phyloP scores from a whole-genome alignment of 2,797 vertebrate genomes.

The Synanceia verrucosa region DNA sequence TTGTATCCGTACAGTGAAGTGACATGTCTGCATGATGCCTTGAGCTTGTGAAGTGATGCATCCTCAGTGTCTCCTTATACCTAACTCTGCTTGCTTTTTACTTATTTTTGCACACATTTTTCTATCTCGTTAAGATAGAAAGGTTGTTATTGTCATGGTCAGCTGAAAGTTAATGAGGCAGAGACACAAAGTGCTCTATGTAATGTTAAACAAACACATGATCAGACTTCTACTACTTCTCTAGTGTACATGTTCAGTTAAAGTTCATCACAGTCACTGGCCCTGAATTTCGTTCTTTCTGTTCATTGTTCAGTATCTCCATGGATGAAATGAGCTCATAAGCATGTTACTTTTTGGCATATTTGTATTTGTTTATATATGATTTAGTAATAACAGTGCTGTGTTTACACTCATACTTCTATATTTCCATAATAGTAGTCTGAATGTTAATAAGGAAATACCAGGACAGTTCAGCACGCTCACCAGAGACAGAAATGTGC shows the following conservation, averaged over 20 bases:
- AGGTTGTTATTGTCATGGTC: conserved; percentile 37
- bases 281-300: neutral
- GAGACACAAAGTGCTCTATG: conserved; percentile 13
- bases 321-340: neutral
- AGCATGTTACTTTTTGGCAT: neutral
- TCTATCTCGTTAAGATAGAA: conserved; percentile 23
- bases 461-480: neutral
- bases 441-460: too few species aligned
- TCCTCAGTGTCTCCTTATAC: conserved; percentile 27
- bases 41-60: conserved; percentile 28
- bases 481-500: neutral
- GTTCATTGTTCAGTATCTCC: neutral
- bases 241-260: conserved; percentile 12
- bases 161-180: conserved; percentile 40
- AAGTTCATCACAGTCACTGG: neutral
- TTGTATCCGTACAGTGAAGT: conserved; percentile 39
- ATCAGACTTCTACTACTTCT: too few species aligned
- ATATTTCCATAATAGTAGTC: too few species aligned
- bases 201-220: conserved; percentile 46
- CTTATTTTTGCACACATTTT: conserved; percentile 10
- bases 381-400: too few species aligned
- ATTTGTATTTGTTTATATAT: neutral
- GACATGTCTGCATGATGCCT: conserved; percentile 62
- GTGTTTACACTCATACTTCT: too few species aligned
- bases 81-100: conserved; percentile 23